Evolutionary conservation across 2,797 vertebrate species (phyloP).

Genomic region (Onychomys leucogaster): DNA sequence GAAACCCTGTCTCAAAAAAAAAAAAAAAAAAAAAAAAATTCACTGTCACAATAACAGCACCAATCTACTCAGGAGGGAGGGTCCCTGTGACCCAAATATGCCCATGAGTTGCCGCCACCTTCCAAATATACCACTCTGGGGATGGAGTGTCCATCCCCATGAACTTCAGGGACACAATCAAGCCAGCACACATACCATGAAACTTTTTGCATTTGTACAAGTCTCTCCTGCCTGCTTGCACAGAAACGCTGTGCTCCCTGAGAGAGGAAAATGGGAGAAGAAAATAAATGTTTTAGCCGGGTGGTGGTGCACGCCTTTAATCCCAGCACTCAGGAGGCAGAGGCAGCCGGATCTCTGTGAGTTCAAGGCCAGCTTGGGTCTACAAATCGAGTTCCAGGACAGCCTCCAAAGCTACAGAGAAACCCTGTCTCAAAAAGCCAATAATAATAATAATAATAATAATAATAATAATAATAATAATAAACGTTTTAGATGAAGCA

Average conservation of each 20-base stretch:
- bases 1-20: too few species aligned
- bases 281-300: neutral
- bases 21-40: too few species aligned
- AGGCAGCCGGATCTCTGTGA: neutral
- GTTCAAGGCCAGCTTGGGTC: neutral
- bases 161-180: neutral
- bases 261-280: neutral
- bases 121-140: neutral
- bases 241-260: neutral
- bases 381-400: neutral
- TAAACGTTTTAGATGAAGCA: too few species aligned
- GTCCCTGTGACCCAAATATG: neutral
- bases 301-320: neutral
- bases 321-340: neutral
- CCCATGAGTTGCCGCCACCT: neutral
- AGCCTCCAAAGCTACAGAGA: neutral
- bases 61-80: too few species aligned
- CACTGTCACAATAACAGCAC: neutral
- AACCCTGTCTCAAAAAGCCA: too few species aligned
- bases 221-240: neutral
- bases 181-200: neutral
- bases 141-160: neutral
- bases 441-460: too few species aligned
- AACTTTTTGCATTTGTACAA: neutral
- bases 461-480: too few species aligned